Evolutionary conservation across 2,888 invertebrate species (phyloP).

Genomic region (Strigamia transsilvanica): DNA sequence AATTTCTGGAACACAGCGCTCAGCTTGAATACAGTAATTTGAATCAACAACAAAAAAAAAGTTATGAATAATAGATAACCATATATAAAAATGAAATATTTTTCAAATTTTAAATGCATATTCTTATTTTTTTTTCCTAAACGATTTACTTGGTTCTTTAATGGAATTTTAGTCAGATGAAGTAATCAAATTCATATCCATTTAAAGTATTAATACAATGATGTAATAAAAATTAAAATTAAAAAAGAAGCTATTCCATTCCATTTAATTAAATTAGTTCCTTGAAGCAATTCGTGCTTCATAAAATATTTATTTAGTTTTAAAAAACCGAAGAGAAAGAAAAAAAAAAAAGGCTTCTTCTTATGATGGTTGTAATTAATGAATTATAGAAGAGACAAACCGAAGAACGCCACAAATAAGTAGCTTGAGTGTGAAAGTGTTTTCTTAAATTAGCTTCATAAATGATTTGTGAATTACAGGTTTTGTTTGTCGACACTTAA

Average conservation of each 20-base stretch:
- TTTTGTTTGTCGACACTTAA: background rate
- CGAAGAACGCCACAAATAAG: background rate
- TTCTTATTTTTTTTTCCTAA: background rate
- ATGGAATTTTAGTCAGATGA: background rate
- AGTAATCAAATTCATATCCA: slow-evolving; percentile 2
- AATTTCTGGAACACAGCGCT: background rate
- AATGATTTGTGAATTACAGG: background rate
- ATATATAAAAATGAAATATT: too few species aligned
- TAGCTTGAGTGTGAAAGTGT: background rate
- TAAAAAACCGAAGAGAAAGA: background rate
- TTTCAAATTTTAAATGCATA: too few species aligned
- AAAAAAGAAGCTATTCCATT: background rate
- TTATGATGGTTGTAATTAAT: background rate
- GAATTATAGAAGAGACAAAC: slow-evolving; percentile 15
- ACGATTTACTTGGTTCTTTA: background rate
- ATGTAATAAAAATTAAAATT: background rate
- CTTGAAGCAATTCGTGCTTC: background rate
- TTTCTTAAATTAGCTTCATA: background rate
- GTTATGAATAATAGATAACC: background rate
- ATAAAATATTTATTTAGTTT: background rate
- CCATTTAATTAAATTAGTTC: background rate
- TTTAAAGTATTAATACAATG: background rate
- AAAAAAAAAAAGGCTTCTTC: background rate
- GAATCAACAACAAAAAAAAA: background rate
- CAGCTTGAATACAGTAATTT: background rate